Base-by-base conservation (phyloP, 1,140 invertebrate species). In the Bombus soroeensis region DNA sequence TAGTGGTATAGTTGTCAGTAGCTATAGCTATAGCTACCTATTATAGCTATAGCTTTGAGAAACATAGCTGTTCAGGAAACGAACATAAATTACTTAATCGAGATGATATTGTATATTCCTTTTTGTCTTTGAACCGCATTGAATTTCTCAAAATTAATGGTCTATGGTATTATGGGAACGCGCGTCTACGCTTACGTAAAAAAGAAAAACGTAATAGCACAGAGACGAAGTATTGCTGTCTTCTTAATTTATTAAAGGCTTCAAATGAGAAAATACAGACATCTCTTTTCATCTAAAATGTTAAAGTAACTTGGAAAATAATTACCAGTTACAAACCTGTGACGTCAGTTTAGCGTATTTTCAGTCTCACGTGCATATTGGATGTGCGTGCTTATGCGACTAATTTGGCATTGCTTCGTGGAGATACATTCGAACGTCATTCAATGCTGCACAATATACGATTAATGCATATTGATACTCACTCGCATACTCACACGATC, bases 251-350 rank as follows among this genome's bases (percentile, higher is more conserved):
- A 3, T 37, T 68, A 25, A 8, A 13, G 22, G 8, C 5, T 4
- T 41, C 18, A 25, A 32, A 9, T 13, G 41, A 25, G 9, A 34
- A 74, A 34, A 53, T 25, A 47, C 34, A 28, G 8, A n/a, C n/a
- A 41, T 77, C 41, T 77, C 10, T 32, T 25, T 41, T 15, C 37
- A 18, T 76, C 25, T 4, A 15, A 39, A 66, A 43, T 9, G 15
- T n/a, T 9, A 9, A 68, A 66, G 32, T 28, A 47, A 12, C 1
- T 2, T 37, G 47, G 15, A 1, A 62, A 41, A 32, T 25, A 81
- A 73, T 81, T 81, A 81, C 12, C 39, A 25, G 70, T 41, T 73
- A 34, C 72, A 81, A 3, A 59, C 28, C 22, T 43, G 37, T 72
- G 79, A 62, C 68, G 79, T 72, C 37, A 28, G 3, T 41, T 13